These are phyloP conservation scores for Psophia crepitans DNA, from an alignment of 2,113 vertebrate genomes.

Conservation along the genomic window DNA sequence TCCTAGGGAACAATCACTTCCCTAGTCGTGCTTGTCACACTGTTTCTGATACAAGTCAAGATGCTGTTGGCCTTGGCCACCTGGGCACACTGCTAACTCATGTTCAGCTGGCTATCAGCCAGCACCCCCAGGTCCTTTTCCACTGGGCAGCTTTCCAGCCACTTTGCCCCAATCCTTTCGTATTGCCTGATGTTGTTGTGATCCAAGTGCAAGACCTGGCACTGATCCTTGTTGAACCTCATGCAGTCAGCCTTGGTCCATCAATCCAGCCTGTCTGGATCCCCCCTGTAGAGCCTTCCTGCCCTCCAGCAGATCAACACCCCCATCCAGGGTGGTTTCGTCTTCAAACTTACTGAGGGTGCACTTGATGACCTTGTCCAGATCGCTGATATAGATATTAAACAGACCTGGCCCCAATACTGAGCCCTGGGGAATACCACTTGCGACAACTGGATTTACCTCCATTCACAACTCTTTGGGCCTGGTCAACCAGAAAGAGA, in stretches of 20 bases:
- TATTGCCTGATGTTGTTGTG: neutral
- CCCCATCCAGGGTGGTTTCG: accelerated
- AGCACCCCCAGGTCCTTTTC: neutral
- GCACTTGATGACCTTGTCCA: accelerated
- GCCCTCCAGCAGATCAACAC: neutral
- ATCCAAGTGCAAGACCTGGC: accelerated
- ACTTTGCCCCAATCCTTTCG: neutral
- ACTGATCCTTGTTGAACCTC: neutral
- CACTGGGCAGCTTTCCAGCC: accelerated
- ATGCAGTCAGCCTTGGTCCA: accelerated
- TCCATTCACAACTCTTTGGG: neutral
- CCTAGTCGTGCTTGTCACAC: neutral
- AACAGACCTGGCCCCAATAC: neutral
- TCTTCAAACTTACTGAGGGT: neutral
- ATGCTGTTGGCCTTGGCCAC: neutral
- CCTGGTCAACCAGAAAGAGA: neutral
- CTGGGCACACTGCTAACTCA: neutral
- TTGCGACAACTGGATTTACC: neutral
- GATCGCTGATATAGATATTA: neutral
- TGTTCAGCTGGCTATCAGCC: neutral
- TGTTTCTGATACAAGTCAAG: neutral
- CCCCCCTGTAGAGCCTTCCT: neutral
- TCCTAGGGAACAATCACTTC: accelerated
- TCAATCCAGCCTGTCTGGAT: neutral
- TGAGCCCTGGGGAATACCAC: neutral